A percentile compares a stretch with the other conserved stretches of the same genome.
Evolutionary conservation across 1,140 invertebrate species (phyloP).

Genomic region (Apis cerana): DNA sequence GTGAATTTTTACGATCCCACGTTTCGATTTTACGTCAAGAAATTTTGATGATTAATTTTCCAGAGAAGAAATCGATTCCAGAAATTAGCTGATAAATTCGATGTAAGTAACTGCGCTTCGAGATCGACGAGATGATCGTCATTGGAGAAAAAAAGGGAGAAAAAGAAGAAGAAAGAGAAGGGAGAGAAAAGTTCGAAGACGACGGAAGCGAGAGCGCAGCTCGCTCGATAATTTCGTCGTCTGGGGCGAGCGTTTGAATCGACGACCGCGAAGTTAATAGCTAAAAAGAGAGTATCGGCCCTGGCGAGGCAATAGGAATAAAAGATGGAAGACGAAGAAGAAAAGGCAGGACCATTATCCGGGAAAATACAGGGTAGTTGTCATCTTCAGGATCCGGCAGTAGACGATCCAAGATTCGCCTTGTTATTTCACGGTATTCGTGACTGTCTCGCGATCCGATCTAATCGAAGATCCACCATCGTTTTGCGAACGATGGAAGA

Average conservation of each 20-base stretch:
- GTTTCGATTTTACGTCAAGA: too few species aligned
- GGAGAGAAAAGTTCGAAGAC: background rate
- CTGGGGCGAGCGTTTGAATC: constrained; percentile 57
- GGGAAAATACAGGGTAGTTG: constrained; percentile 67
- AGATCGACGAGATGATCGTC: too few species aligned
- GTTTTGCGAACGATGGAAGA: background rate
- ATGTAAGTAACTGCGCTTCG: too few species aligned
- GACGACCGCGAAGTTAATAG: constrained; percentile 53
- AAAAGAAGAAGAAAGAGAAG: too few species aligned
- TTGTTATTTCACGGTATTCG: constrained; percentile 33
- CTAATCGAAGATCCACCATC: background rate
- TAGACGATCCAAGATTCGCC: constrained; percentile 42
- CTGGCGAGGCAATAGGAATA: background rate
- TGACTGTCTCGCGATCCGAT: background rate
- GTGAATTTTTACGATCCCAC: too few species aligned
- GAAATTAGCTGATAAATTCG: too few species aligned
- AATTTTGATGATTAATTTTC: too few species aligned
- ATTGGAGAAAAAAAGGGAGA: too few species aligned
- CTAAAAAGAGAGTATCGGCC: constrained; percentile 57
- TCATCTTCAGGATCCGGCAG: constrained; percentile 62
- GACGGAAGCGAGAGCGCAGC: constrained; percentile 17
- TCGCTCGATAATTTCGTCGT: constrained; percentile 59
- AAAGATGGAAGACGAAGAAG: constrained; percentile 11
- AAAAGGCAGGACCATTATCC: constrained; percentile 67
- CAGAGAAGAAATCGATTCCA: too few species aligned